Base-by-base conservation (phyloP, 2,888 invertebrate genomes). In the Beris morrisii region DNA sequence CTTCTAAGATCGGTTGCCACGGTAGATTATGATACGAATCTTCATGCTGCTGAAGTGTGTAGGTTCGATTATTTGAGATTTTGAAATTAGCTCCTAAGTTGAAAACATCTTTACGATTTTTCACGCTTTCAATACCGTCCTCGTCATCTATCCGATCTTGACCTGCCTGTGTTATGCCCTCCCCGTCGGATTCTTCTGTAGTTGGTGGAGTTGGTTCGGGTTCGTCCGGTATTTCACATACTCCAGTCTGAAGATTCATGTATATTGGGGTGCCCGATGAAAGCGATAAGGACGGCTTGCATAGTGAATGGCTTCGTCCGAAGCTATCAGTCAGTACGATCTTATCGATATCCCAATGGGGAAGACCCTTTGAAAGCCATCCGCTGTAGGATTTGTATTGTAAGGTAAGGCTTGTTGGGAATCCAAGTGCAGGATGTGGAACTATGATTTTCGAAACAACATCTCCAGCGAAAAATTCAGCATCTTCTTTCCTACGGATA, bases 371-470 rank as follows among this genome's bases (percentile, higher is more conserved):
- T 38, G 91, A 91, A 66, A 95, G 84, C 95, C 95, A 95, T 12
- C 95, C 95, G 71, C 90, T 90, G 82, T 95, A 95, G 0, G 92
- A 92, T 6, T 90, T 91, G 80, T 95, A 95, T 72, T 90, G 86
- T 22, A 95, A 84, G 75, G 91, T 87, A 1, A 90, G 85, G 32
- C 87, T 86, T 61, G 86, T 83, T 13, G 91, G 88, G 71, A 89
- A 90, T 13, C 89, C 86, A 68, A 95, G 82, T 28, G 90, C 90
- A 0, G 95, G 95, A 83, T 95, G 95, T 4, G 94, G 93, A 2
- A 95, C 95, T 46, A 95, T 83, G 69, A 95, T 91, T 75, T 90
- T 87, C 5, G 91, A 89, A 66, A 93, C 86, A 12, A 89, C 85
- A 58, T 88, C 87, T 6, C 90, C 89, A 44, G 89, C 85, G 65